phyloP scores from a whole-genome alignment of 2,888 invertebrate genomes.

The Timema cristinae region DNA sequence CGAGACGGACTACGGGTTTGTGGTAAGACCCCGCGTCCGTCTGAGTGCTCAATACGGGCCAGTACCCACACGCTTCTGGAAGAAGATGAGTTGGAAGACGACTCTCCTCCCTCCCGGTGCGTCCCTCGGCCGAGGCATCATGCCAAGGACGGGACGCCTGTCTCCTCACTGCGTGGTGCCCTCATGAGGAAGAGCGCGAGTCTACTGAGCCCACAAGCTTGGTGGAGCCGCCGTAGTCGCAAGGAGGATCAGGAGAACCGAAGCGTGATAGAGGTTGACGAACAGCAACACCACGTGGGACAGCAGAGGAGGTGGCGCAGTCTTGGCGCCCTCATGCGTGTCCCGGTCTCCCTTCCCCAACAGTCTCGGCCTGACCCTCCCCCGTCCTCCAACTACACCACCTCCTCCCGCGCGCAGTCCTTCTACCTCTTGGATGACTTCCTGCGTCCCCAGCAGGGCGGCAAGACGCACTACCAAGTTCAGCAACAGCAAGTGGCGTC shows the following conservation, averaged over 20 bases:
- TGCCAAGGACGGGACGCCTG: conserved; percentile 4
- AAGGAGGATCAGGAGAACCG: conserved; percentile 22
- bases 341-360: conserved; percentile 35
- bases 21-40: conserved; percentile 38
- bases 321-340: conserved; percentile 46
- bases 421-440: conserved; percentile 51
- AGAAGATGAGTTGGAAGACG: conserved; percentile 26
- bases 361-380: conserved; percentile 12
- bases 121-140: neutral
- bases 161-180: conserved; percentile 30
- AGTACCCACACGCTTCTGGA: conserved; percentile 32
- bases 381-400: conserved; percentile 41
- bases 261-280: conserved; percentile 35
- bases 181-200: conserved; percentile 38
- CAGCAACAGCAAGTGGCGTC: conserved; percentile 15
- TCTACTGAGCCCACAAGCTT: conserved; percentile 36
- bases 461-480: neutral
- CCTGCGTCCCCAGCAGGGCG: conserved; percentile 39
- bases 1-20: conserved; percentile 41
- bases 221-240: conserved; percentile 33
- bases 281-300: conserved; percentile 39
- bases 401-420: conserved; percentile 46
- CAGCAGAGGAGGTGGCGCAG: conserved; percentile 48
- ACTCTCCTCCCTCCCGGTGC: conserved; percentile 10
- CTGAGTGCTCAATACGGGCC: conserved; percentile 29